Conservation (phyloP, 1,140 invertebrate genomes). For the Heliconius himera region DNA sequence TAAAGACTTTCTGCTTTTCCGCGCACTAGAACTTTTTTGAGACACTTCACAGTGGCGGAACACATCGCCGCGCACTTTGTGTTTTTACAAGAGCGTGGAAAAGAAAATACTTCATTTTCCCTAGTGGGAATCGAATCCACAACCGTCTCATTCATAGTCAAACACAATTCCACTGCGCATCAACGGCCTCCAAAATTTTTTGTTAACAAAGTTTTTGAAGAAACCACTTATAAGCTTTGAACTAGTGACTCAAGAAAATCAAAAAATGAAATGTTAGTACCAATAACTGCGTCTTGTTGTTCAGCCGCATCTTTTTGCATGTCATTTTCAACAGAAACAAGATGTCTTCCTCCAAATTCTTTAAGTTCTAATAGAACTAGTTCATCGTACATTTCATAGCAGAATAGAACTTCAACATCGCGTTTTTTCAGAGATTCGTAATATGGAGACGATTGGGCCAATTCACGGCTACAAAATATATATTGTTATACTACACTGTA, state of each 20-base stretch:
- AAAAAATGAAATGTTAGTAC: constrained; percentile 41
- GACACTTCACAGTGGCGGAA: too few relatives aligned
- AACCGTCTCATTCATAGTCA: too few relatives aligned
- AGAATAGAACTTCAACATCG: constrained; percentile 96
- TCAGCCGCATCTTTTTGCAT: constrained; percentile 87
- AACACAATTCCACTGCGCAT: too few relatives aligned
- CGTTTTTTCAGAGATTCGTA: constrained; percentile 94
- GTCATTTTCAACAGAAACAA: constrained; percentile 97
- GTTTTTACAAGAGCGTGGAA: too few relatives aligned
- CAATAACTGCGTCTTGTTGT: constrained; percentile 59
- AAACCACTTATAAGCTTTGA: too few relatives aligned
- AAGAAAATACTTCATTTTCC: too few relatives aligned
- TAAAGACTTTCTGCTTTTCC: too few relatives aligned
- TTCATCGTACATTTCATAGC: constrained; percentile 98
- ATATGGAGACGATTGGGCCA: constrained; percentile 97
- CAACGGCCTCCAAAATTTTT: too few relatives aligned
- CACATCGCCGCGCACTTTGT: too few relatives aligned
- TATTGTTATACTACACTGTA: neutral
- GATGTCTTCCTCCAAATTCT: constrained; percentile 89
- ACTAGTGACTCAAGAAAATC: neutral
- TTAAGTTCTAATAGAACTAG: constrained; percentile 94
- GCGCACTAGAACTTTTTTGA: too few relatives aligned
- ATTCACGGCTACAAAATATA: constrained; percentile 86
- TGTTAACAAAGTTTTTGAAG: too few relatives aligned
- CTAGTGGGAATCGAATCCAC: too few relatives aligned